Base-by-base conservation (phyloP, 1,140 invertebrate genomes). In the Trichoplusia ni region DNA sequence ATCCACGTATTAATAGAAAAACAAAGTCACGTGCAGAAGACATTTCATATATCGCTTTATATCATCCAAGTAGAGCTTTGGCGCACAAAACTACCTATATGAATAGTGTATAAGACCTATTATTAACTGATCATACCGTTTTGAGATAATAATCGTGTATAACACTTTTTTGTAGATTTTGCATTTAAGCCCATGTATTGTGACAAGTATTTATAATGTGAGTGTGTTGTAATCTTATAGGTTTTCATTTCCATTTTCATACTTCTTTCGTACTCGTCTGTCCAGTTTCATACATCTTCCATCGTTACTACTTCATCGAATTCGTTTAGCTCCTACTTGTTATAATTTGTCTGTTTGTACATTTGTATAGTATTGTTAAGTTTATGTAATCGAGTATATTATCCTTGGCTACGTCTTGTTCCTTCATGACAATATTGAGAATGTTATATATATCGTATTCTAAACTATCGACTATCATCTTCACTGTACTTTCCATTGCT, bases 171-270 rank as follows among this genome's bases (percentile, higher is more conserved):
- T 79, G 86, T 90, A 90, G 86, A 77, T 83, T 86, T 89, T 84
- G 79, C 84, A 85, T 89, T 82, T 89, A 87, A 86, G 80, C 76
- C 78, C 82, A 86, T 86, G 82, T 90, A 88, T 87, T 84, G 81
- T 90, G 87, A 84, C 73, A 75, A 76, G 77, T 89, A 85, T 79
- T 75, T 77, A 82, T 82, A 78, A 81, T 63, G 82, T 88, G 81
- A 80, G 79, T 87, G 84, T 88, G 77, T 80, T 82, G 83, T 86
- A 79, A 68, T 79, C 73, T 79, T 60, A 31, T 69, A 59, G 54
- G 74, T 69, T 79, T 76, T 73, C 69, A 66, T 73, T 69, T 61
- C 29, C 64, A 31, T 19, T 23, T 18, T 18, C 38, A 38, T 49
- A 33, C 18, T 27, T 37, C 49, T 8, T n/a, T 23, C 31, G 33